Conservation (phyloP, 2,888 invertebrate genomes). For the Palloptera scutellata region DNA sequence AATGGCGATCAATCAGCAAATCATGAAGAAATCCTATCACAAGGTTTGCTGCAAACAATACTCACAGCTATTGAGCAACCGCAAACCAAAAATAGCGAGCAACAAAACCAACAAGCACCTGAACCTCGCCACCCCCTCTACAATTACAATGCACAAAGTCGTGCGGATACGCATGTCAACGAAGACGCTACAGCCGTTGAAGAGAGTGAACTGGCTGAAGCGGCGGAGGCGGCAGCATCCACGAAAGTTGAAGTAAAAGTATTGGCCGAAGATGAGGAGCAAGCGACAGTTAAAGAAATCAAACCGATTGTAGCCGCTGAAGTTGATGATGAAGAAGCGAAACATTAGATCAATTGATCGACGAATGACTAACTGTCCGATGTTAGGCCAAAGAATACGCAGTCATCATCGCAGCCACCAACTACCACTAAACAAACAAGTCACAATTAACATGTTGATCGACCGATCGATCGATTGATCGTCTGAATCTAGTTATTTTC, state of each 20-base stretch:
- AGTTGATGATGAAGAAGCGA: conserved; percentile 36
- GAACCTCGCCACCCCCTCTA: conserved; percentile 32
- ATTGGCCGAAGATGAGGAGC: conserved; percentile 39
- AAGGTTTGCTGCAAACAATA: conserved; percentile 82
- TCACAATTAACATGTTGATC: conserved; percentile 34
- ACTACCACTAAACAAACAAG: conserved; percentile 10
- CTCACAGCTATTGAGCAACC: conserved; percentile 84
- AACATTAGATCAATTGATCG: conserved; percentile 38
- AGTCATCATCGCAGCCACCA: conserved; percentile 34
- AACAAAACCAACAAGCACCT: conserved; percentile 21
- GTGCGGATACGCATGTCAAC: conserved; percentile 49
- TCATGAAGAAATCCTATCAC: conserved; percentile 80
- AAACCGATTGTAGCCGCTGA: conserved; percentile 50
- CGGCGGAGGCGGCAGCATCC: conserved; percentile 36
- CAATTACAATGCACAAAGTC: conserved; percentile 53
- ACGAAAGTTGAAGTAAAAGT: conserved; percentile 41
- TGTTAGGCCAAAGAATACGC: not conserved
- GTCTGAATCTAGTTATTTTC: conserved; percentile 29
- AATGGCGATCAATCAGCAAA: conserved; percentile 64
- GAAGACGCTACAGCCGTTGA: conserved; percentile 40
- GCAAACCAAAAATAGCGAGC: conserved; percentile 44
- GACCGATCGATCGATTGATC: not conserved
- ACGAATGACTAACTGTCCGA: not conserved
- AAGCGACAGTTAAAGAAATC: conserved; percentile 44
- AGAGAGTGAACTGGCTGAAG: conserved; percentile 34